Conservation (phyloP, 2,113 vertebrate genomes). For the Eublepharis macularius region DNA sequence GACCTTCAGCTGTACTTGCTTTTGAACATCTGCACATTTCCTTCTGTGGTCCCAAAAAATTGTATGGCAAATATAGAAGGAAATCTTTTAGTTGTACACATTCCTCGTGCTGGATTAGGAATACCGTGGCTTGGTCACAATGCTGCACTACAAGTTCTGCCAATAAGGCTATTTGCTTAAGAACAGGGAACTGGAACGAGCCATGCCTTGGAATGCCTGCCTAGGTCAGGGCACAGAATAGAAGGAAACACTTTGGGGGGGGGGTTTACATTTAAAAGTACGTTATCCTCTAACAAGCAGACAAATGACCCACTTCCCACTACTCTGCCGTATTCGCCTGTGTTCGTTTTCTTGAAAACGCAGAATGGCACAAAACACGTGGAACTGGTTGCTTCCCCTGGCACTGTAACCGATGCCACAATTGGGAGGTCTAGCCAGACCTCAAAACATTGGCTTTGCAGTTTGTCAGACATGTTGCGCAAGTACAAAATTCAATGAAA, state of each 20-base stretch:
- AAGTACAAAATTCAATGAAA: background rate
- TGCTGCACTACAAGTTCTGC: slow-evolving; percentile 13
- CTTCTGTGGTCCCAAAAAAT: no score
- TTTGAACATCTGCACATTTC: no score
- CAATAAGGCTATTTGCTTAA: slow-evolving; percentile 21
- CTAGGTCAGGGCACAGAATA: background rate
- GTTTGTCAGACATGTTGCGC: background rate
- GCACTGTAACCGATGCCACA: background rate
- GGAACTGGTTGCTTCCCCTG: background rate
- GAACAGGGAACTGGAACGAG: background rate
- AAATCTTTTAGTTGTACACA: background rate
- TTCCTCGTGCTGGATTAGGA: background rate
- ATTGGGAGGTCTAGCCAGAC: background rate
- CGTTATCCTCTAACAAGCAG: background rate
- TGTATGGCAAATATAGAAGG: slow-evolving; percentile 3
- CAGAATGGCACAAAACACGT: background rate
- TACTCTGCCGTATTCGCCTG: background rate
- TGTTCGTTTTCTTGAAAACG: background rate
- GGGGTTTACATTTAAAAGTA: slow-evolving; percentile 14
- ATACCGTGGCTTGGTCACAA: background rate
- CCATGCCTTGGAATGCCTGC: background rate
- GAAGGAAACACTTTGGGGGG: background rate
- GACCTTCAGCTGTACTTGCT: no score
- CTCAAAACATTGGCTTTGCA: background rate
- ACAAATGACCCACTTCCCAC: slow-evolving; percentile 6